Evolutionary conservation across 2,113 vertebrate genomes (phyloP).

Genomic region (Microcebus griseorufus): DNA sequence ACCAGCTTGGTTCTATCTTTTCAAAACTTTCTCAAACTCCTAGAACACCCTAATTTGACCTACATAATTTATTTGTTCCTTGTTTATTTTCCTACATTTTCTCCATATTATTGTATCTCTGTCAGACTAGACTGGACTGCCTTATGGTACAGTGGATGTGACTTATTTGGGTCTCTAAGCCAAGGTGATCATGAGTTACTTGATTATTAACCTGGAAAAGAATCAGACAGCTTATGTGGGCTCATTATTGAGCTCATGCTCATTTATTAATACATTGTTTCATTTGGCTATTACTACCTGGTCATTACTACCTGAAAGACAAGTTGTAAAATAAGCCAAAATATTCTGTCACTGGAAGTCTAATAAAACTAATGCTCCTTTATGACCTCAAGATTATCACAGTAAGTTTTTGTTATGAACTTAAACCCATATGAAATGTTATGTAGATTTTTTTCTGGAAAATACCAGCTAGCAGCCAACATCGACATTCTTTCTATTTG

Average conservation of each 20-base stretch:
- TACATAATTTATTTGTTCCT: background rate
- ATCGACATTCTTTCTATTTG: background rate
- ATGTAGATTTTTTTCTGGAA: slow-evolving; percentile 12
- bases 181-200: background rate
- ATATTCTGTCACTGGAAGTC: background rate
- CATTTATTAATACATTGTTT: background rate
- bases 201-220: slow-evolving; percentile 36
- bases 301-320: background rate
- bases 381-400: background rate
- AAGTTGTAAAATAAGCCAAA: slow-evolving; percentile 6
- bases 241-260: background rate
- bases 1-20: background rate
- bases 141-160: background rate
- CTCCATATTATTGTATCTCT: background rate
- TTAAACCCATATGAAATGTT: background rate
- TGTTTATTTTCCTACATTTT: background rate
- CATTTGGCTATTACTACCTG: background rate
- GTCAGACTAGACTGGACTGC: background rate
- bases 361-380: background rate
- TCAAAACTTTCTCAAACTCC: background rate
- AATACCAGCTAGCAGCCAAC: background rate
- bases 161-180: slow-evolving; percentile 3
- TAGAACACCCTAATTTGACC: background rate
- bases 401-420: slow-evolving; percentile 12
- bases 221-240: slow-evolving; percentile 18